Evolutionary conservation across 2,113 vertebrate genomes (phyloP).

Genomic region (Athene cunicularia): DNA sequence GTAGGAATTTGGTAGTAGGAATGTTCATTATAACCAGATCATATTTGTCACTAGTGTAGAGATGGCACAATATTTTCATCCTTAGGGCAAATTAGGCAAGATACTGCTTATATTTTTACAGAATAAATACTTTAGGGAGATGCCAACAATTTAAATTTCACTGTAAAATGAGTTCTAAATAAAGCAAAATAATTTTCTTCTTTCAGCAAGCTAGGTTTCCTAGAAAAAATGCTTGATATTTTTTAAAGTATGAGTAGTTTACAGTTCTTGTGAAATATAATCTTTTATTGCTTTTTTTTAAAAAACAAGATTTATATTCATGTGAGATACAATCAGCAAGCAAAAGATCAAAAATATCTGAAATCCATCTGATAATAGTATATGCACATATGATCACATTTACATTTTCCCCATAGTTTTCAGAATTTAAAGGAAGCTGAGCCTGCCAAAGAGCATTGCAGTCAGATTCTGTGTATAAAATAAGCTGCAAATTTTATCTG

Average conservation of each 20-base stretch:
- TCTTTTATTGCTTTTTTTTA: not conserved
- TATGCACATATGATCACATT: not conserved
- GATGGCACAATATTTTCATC: not conserved
- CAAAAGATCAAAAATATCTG: not conserved
- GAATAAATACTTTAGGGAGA: not conserved
- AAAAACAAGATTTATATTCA: not conserved
- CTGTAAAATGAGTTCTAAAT: not conserved
- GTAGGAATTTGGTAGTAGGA: not conserved
- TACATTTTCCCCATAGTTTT: not conserved
- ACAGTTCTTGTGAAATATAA: not conserved
- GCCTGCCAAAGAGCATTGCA: not conserved
- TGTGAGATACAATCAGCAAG: accelerated
- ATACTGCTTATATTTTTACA: not conserved
- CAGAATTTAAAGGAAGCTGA: not conserved
- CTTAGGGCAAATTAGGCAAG: not conserved
- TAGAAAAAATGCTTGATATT: not conserved
- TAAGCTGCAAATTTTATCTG: not conserved
- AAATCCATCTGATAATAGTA: not conserved
- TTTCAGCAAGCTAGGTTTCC: not conserved
- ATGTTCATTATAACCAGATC: not conserved
- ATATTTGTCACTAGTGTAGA: not conserved
- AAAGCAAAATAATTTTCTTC: not conserved
- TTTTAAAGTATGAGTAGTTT: not conserved
- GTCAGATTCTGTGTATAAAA: accelerated
- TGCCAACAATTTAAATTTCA: not conserved